A percentile compares a stretch with the other conserved stretches of the same genome.
Conservation (phyloP, 2,797 vertebrate species). For the Acanthurus lineatus region DNA sequence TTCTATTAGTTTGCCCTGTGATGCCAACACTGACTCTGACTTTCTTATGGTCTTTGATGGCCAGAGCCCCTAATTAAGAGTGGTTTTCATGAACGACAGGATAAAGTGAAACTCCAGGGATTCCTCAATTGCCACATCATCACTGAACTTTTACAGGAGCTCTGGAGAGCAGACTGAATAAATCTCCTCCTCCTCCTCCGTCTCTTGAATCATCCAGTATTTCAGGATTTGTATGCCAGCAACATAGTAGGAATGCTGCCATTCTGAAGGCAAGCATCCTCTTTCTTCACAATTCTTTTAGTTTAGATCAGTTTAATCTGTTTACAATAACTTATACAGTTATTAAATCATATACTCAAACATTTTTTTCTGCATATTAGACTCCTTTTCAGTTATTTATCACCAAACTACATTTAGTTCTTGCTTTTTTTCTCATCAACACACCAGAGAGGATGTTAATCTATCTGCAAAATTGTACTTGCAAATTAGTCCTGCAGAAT, state of each 20-base stretch:
- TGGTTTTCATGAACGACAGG: slow-evolving; percentile 6
- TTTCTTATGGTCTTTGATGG: slow-evolving; percentile 8
- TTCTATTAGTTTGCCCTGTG: not conserved
- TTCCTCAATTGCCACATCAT: slow-evolving; percentile 36
- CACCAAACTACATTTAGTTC: not conserved
- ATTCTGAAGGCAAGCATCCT: slow-evolving; percentile 6
- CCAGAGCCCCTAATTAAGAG: not conserved
- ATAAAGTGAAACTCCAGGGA: slow-evolving; percentile 30
- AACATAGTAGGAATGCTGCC: slow-evolving; percentile 15
- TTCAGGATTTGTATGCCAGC: slow-evolving; percentile 20
- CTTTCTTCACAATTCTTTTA: not conserved
- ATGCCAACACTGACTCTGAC: not conserved
- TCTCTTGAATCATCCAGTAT: slow-evolving; percentile 29
- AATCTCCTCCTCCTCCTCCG: slow-evolving; percentile 10
- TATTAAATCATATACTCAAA: not conserved
- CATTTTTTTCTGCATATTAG: not conserved
- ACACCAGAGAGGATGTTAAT: not conserved
- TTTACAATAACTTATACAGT: not conserved
- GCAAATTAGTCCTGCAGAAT: not conserved
- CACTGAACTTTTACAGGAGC: slow-evolving; percentile 38
- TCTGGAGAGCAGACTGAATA: slow-evolving; percentile 39
- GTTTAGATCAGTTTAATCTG: not conserved
- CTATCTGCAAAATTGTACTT: not conserved
- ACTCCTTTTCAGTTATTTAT: not conserved
- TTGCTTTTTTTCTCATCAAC: not conserved